A percentile compares a stretch with the other conserved stretches of the same genome.
Conservation (phyloP, 1,140 invertebrate species). For the Coenobita brevimanus region DNA sequence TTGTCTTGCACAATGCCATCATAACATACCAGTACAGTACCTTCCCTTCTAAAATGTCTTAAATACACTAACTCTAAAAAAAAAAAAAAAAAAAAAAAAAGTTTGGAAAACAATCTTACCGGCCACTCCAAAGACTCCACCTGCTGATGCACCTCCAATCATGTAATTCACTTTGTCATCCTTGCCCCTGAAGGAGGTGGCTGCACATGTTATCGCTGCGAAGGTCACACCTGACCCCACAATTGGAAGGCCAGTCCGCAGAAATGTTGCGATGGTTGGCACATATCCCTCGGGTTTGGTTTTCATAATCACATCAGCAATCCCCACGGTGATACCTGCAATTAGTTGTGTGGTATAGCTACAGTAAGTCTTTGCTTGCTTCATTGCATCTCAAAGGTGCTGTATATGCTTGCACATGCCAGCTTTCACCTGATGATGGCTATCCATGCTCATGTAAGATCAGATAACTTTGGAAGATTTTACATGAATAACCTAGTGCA, state of each 20-base stretch:
- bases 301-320: conserved; percentile 28
- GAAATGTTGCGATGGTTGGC: conserved; percentile 17
- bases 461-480: no score
- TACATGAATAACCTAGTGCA: no score
- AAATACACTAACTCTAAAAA: no score
- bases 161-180: conserved; percentile 57
- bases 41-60: no score
- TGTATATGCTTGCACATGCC: no score
- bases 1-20: no score
- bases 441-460: no score
- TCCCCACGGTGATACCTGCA: neutral
- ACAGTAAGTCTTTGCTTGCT: no score
- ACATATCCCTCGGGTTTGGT: conserved; percentile 47
- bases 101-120: conserved; percentile 32
- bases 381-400: no score
- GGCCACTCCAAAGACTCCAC: conserved; percentile 40
- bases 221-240: conserved; percentile 40
- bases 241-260: conserved; percentile 21
- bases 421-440: no score
- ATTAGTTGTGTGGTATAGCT: no score
- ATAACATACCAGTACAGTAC: no score
- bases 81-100: neutral
- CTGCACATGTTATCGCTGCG: conserved; percentile 43
- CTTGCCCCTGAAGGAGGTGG: conserved; percentile 43
- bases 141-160: conserved; percentile 38